phyloP scores from a whole-genome alignment of 2,797 vertebrate species.

The Phrynocephalus vlangalii region DNA sequence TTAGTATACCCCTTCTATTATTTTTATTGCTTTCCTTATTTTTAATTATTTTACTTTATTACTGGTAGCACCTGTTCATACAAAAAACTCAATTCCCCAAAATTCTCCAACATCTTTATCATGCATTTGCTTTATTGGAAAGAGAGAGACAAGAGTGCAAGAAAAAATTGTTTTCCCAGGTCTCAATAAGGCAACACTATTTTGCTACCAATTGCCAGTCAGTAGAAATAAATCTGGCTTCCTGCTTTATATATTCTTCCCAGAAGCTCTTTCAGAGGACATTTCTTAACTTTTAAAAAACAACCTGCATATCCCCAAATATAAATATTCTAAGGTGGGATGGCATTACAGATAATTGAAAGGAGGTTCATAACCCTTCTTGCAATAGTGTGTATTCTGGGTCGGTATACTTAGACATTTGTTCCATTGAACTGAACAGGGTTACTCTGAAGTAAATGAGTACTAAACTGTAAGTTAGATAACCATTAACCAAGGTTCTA shows the following conservation, averaged over 20 bases:
- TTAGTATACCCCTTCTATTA: background rate
- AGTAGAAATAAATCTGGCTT: background rate
- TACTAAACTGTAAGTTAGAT: background rate
- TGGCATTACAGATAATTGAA: background rate
- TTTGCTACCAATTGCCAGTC: background rate
- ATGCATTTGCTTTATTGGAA: background rate
- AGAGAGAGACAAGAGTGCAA: too few species aligned
- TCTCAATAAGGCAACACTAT: background rate
- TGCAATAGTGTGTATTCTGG: background rate
- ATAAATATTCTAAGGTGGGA: background rate
- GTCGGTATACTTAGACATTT: background rate
- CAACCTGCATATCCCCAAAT: background rate
- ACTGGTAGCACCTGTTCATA: background rate
- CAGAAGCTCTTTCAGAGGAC: slow-evolving; percentile 35
- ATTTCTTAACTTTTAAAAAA: background rate
- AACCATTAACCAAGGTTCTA: background rate
- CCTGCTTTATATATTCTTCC: background rate
- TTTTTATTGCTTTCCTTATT: background rate
- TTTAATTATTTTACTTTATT: background rate
- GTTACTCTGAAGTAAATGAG: background rate
- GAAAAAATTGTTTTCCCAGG: background rate
- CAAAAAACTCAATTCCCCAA: background rate
- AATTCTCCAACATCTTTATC: background rate
- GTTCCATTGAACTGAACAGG: background rate
- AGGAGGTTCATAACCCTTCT: background rate